phyloP scores from a whole-genome alignment of 1,140 invertebrate species.

The Periplaneta americana region DNA sequence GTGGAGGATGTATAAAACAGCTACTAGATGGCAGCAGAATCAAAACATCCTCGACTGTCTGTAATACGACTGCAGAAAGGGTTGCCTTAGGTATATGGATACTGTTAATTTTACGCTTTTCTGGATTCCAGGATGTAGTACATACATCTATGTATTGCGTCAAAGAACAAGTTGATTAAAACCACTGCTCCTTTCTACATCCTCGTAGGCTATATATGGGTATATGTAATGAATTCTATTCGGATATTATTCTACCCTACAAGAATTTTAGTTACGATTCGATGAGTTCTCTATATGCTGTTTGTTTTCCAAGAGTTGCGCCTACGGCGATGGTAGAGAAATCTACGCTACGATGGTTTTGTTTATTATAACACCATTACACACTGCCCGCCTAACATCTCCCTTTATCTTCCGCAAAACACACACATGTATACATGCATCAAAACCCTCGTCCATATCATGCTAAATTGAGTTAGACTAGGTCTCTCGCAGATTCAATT shows the following conservation, averaged over 20 bases:
- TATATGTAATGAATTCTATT: background rate
- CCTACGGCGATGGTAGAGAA: background rate
- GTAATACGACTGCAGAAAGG: background rate
- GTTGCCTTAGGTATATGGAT: background rate
- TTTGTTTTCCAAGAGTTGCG: background rate
- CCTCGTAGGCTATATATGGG: background rate
- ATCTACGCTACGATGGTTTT: background rate
- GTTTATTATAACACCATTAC: background rate
- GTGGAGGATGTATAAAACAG: background rate
- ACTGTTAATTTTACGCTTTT: background rate
- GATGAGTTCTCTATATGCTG: background rate
- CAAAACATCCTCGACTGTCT: background rate
- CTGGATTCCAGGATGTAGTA: background rate
- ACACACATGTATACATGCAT: background rate
- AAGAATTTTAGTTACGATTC: background rate
- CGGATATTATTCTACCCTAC: background rate
- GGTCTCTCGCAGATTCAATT: background rate
- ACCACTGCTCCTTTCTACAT: background rate
- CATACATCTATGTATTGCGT: background rate
- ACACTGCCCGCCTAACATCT: background rate
- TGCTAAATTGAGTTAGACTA: background rate
- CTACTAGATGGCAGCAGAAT: background rate
- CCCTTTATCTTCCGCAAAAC: background rate
- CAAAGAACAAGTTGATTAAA: background rate
- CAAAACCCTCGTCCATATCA: background rate